phyloP scores from a whole-genome alignment of 2,797 vertebrate genomes.

The Galagoides demidoff region DNA sequence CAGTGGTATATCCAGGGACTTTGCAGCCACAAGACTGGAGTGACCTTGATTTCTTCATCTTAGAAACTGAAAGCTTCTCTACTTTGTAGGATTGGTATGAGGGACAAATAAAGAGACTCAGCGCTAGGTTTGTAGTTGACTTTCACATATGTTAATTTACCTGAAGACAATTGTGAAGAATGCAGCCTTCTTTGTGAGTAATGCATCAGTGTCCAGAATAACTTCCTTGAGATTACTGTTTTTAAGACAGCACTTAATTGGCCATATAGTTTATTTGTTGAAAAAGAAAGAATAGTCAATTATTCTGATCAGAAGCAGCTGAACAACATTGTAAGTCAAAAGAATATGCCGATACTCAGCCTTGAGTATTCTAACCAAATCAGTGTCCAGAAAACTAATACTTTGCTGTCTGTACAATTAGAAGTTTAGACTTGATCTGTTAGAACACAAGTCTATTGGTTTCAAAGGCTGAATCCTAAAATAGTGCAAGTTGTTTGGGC shows the following conservation, averaged over 20 bases:
- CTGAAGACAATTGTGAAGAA: constrained; percentile 36
- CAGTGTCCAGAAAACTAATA: not conserved
- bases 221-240: not conserved
- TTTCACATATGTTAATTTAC: not conserved
- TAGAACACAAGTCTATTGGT: not conserved
- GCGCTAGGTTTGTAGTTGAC: not conserved
- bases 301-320: constrained; percentile 34
- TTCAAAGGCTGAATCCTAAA: constrained; percentile 48
- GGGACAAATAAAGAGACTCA: not conserved
- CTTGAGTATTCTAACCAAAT: not conserved
- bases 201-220: not conserved
- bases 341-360: constrained; percentile 4
- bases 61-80: not conserved
- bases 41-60: constrained; percentile 15
- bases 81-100: not conserved
- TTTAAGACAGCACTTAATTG: constrained; percentile 25
- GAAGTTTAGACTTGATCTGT: not conserved
- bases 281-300: not conserved
- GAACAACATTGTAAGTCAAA: constrained; percentile 27
- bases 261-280: not conserved
- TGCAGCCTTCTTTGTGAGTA: constrained; percentile 22
- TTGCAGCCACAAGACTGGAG: not conserved
- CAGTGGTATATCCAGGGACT: not conserved
- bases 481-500: not conserved
- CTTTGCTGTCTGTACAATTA: not conserved